phyloP scores from a whole-genome alignment of 2,888 invertebrate species.

The Cryptus viduatorius region DNA sequence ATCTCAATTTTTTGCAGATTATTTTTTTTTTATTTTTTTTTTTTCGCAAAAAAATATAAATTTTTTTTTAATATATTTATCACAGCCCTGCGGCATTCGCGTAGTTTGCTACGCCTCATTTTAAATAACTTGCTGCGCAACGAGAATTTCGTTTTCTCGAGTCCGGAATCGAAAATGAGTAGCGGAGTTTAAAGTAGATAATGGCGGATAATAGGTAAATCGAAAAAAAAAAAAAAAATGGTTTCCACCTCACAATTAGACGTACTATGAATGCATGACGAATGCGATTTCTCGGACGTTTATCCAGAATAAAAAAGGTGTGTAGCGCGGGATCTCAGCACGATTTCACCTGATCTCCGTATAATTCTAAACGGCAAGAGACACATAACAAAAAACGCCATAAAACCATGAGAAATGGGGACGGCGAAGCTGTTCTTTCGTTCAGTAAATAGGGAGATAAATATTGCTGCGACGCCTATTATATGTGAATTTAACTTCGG shows the following conservation, averaged over 20 bases:
- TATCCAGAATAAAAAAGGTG: neutral
- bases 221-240: too few species aligned
- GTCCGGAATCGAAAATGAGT: too few species aligned
- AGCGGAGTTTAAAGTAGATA: too few species aligned
- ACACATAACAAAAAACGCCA: neutral
- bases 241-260: too few species aligned
- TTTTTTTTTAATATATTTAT: too few species aligned
- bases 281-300: neutral
- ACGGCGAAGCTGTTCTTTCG: neutral
- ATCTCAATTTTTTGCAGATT: neutral
- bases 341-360: neutral
- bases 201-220: too few species aligned
- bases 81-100: too few species aligned
- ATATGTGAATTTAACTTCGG: conserved; percentile 1
- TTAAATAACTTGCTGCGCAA: too few species aligned
- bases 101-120: too few species aligned
- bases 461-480: conserved; percentile 5
- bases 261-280: too few species aligned
- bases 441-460: neutral
- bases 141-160: too few species aligned
- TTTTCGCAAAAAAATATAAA: too few species aligned
- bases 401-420: neutral
- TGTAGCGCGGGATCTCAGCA: neutral
- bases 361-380: neutral
- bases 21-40: neutral